Evolutionary conservation across 2,888 invertebrate genomes (phyloP), one percentile per base, ranked within the genome.

Genomic region (Urechis unicinctus): DNA sequence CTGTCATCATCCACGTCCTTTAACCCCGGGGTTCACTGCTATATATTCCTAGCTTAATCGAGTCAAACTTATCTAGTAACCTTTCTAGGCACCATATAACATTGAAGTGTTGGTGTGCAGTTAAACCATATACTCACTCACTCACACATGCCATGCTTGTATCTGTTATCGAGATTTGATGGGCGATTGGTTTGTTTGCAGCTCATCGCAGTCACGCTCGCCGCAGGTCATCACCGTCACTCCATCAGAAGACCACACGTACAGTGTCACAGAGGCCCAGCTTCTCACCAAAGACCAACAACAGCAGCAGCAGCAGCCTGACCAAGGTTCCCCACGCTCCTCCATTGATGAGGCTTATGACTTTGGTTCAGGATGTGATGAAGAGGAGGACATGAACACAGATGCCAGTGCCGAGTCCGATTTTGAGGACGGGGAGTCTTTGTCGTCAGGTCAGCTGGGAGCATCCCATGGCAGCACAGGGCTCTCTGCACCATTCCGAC

Each of bases 211-310:
- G 9, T 17, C 36, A 36, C 36, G 9, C 9, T 17, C 9, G 17
- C 17, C 36, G n/a, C 43, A 55, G 9, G 46, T 55, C 22, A 45
- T 46, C 30, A 55, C 55, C 5, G 22, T 87, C 53, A 89, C 88
- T 69, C 90, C 91, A 0, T 91, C 90, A 78, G 90, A 91, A 79
- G 94, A 94, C 82, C 93, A 94, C 79, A 91, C 91, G 52, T 94
- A 93, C 81, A 91, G 90, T 61, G 71, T 72, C 47, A 68, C 68
- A 2, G 65, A 52, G 24, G 55, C 52, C 49, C 36, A 54, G 21
- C 61, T 55, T 59, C 60, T 50, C 58, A 68, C 25, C 62, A 64
- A 48, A 61, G 60, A 9, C 26, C 31, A 47, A 51, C n/a, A 24
- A 57, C 58, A 31, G 64, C 17, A 9, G 9, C 66, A 22, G 66